These are phyloP conservation scores for Psylliodes chrysocephalus DNA, from an alignment of 2,888 invertebrate species.

Conservation along the genomic window DNA sequence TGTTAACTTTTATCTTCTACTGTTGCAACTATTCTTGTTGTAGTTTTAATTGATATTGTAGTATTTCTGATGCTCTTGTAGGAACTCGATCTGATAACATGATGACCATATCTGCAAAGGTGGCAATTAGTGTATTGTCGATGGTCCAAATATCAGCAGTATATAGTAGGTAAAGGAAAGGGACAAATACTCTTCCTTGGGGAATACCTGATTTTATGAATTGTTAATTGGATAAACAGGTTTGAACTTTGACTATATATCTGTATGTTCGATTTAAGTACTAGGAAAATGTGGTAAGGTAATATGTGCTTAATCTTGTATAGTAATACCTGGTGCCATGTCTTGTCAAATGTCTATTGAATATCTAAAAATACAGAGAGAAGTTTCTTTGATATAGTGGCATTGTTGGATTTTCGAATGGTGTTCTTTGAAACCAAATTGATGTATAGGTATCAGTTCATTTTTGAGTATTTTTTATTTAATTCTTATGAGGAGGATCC, in stretches of 20 bases:
- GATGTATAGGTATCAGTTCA: too few species aligned
- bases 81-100: background rate
- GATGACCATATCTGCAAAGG: constrained; percentile 8
- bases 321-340: constrained; percentile 1
- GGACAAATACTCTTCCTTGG: constrained; percentile 3
- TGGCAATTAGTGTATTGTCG: background rate
- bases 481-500: too few species aligned
- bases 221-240: background rate
- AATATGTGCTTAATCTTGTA: background rate
- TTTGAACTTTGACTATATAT: background rate
- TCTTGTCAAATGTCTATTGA: constrained; percentile 3
- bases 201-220: background rate
- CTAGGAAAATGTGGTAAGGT: too few species aligned
- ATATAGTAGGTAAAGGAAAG: background rate
- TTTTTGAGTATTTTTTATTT: too few species aligned
- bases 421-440: too few species aligned
- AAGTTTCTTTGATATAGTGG: background rate
- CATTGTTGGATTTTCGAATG: background rate
- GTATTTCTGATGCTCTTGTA: too few species aligned
- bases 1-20: too few species aligned
- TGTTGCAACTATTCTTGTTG: too few species aligned
- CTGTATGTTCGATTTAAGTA: too few species aligned
- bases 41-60: too few species aligned
- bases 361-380: constrained; percentile 6
- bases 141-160: background rate